These are phyloP conservation scores for Callimico goeldii DNA, from an alignment of 2,797 vertebrate genomes.

Conservation along the genomic window DNA sequence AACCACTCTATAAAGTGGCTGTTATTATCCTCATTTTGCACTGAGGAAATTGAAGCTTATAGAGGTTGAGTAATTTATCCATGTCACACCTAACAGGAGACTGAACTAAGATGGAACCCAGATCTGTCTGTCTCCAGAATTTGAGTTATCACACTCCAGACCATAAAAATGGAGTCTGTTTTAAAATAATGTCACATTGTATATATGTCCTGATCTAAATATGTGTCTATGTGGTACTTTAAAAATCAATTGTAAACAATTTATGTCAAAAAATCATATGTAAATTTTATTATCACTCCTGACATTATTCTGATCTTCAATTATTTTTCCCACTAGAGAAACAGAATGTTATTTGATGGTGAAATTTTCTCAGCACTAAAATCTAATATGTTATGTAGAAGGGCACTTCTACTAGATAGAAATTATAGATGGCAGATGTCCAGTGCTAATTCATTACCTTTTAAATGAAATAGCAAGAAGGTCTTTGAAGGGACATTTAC, in stretches of 20 bases:
- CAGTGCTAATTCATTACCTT: slow-evolving; percentile 59
- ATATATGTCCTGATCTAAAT: slow-evolving; percentile 8
- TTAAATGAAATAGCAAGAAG: slow-evolving; percentile 64
- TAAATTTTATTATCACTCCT: slow-evolving; percentile 37
- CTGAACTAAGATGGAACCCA: neutral
- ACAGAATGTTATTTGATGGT: slow-evolving; percentile 44
- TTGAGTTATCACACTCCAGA: neutral
- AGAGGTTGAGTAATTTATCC: neutral
- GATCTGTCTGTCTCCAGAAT: neutral
- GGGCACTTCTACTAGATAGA: slow-evolving; percentile 30
- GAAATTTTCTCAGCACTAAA: slow-evolving; percentile 43
- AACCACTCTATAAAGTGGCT: neutral
- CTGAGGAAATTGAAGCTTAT: neutral
- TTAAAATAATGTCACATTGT: slow-evolving; percentile 11
- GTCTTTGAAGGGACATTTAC: slow-evolving; percentile 68
- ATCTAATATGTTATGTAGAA: slow-evolving; percentile 38
- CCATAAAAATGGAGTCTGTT: neutral
- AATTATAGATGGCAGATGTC: slow-evolving; percentile 63
- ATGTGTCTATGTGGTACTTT: slow-evolving; percentile 22
- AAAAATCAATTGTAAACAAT: slow-evolving; percentile 51
- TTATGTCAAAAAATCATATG: slow-evolving; percentile 31
- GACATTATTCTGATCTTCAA: neutral
- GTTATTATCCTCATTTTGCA: slow-evolving; percentile 19
- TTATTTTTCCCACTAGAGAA: slow-evolving; percentile 29
- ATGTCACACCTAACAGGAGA: neutral